Evolutionary conservation across 1,140 invertebrate genomes (phyloP), one percentile per base, ranked within the genome.

Genomic region (Drosophila oshimai): DNA sequence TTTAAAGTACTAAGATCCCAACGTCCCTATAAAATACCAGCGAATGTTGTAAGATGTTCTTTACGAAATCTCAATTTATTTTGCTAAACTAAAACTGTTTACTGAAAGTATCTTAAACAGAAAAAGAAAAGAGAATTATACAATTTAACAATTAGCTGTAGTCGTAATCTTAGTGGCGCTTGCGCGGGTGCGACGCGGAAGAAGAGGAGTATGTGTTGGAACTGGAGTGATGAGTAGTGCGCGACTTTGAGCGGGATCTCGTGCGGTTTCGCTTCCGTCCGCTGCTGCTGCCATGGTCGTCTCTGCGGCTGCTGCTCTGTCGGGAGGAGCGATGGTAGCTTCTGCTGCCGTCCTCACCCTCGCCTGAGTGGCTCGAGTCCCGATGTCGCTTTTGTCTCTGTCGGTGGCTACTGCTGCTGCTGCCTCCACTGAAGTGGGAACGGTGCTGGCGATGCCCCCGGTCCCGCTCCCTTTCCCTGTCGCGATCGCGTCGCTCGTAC

Each of bases 161-260:
- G 20, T 50, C 22, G 20, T 55, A 36, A 53, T 60, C 65, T 84
- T 44, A 86, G 47, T 81, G 73, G 44, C 76, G 81, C 41, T 87
- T 86, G 39, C 75, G 65, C 15, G 69, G 55, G 39, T 74, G 80
- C 29, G 58, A 65, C 37, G 72, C 65, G 58, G 83, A 87, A 74
- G 64, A 53, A 51, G 81, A 74, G 41, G 55, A 62, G 58, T 62
- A 33, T 49, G 33, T 55, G 1, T 61, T 60, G 20, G 80, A 84
- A 28, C 67, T 51, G 55, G 81, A 75, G 67, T 68, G 60, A 51
- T 86, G 75, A 24, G 49, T 72, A 65, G 42, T 87, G 39, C 80
- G 76, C n/a, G 80, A 81, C 18, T 77, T 74, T 24, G 81, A 87
- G 13, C 83, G 81, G 6, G 81, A 87, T 49, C 81, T 74, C 24